Evolutionary conservation across 2,797 vertebrate species (phyloP).

Genomic region (Lagocephalus sceleratus): DNA sequence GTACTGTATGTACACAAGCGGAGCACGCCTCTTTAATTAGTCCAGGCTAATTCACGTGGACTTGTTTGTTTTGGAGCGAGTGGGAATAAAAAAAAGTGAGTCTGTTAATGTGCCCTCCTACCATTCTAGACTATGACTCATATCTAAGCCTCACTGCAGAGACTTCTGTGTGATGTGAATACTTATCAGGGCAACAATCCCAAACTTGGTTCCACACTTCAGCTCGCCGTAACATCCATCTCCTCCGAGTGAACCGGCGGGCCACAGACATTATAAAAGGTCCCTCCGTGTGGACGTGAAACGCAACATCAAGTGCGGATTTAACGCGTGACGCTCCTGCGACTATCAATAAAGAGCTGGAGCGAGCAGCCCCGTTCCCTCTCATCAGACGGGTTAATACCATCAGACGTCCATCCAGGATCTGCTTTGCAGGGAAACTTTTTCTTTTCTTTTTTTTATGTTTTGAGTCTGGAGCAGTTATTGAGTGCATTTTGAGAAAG

Average conservation of each 20-base stretch:
- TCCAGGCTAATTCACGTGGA: slow-evolving; percentile 7
- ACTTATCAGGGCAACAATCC: slow-evolving; percentile 71
- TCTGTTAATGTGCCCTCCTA: slow-evolving; percentile 74
- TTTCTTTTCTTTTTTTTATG: slow-evolving; percentile 25
- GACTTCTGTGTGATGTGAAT: slow-evolving; percentile 75
- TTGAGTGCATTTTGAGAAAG: slow-evolving; percentile 77
- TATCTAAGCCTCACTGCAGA: slow-evolving; percentile 76
- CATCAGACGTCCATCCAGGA: too few species aligned
- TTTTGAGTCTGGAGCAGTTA: slow-evolving; percentile 73
- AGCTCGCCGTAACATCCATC: slow-evolving; percentile 34
- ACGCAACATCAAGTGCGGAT: neutral
- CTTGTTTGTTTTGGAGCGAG: slow-evolving; percentile 64
- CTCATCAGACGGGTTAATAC: too few species aligned
- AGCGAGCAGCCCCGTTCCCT: neutral
- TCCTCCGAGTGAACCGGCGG: slow-evolving; percentile 38
- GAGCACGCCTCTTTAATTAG: slow-evolving; percentile 34
- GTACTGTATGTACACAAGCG: slow-evolving; percentile 16
- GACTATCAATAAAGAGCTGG: neutral
- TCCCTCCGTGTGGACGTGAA: too few species aligned
- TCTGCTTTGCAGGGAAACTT: slow-evolving; percentile 54
- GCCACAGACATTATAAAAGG: slow-evolving; percentile 7
- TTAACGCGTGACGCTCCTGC: neutral
- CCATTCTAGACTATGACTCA: slow-evolving; percentile 77
- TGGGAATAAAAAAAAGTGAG: slow-evolving; percentile 67
- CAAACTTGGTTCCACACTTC: slow-evolving; percentile 63